These are phyloP conservation scores for Eulemur coronatus DNA, from an alignment of 2,797 vertebrate species.

Conservation along the genomic window DNA sequence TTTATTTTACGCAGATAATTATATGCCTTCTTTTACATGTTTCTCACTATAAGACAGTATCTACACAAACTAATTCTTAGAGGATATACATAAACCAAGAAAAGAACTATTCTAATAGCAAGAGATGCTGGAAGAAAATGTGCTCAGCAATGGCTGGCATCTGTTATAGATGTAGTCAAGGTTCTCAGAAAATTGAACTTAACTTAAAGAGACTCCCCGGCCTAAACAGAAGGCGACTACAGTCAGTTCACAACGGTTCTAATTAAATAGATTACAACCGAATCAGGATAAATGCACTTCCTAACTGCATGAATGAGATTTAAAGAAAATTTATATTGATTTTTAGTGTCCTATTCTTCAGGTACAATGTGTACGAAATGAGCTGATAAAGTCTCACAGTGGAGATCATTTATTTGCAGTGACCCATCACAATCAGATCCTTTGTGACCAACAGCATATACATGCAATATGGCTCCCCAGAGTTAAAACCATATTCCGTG, in stretches of 20 bases:
- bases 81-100: not conserved
- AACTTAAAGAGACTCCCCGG: not conserved
- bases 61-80: slow-evolving; percentile 41
- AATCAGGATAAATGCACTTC: slow-evolving; percentile 24
- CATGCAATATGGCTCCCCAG: not conserved
- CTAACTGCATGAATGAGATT: not conserved
- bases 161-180: not conserved
- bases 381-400: slow-evolving; percentile 7
- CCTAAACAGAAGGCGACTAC: not conserved
- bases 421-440: not conserved
- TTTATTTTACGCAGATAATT: slow-evolving; percentile 29
- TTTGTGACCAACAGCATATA: not conserved
- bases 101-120: slow-evolving; percentile 32
- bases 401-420: slow-evolving; percentile 28
- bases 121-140: not conserved
- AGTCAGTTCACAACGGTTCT: not conserved
- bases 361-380: not conserved
- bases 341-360: slow-evolving; percentile 1
- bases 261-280: not conserved
- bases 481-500: slow-evolving; percentile 5
- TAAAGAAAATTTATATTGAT: slow-evolving; percentile 14
- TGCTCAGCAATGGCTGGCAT: not conserved
- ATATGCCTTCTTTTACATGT: not conserved
- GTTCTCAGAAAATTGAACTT: slow-evolving; percentile 17
- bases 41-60: not conserved